Evolutionary conservation across 1,140 invertebrate genomes (phyloP).

Genomic region (Drosophila lini): DNA sequence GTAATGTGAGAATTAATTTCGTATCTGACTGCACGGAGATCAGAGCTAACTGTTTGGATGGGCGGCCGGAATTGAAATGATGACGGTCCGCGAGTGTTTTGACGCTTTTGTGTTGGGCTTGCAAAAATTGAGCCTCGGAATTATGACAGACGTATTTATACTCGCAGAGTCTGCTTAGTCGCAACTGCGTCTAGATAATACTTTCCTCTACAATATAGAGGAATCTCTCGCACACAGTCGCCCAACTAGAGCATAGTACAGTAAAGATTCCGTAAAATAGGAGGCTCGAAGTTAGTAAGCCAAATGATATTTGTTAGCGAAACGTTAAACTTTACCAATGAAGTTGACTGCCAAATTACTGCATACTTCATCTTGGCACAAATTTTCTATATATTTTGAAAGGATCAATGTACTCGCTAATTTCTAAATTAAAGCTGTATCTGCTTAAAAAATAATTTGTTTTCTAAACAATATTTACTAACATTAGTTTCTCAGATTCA

Average conservation of each 20-base stretch:
- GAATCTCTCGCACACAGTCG: slow-evolving; percentile 13
- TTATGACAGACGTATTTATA: slow-evolving; percentile 64
- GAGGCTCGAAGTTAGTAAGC: background rate
- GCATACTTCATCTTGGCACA: background rate
- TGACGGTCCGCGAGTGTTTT: slow-evolving; percentile 41
- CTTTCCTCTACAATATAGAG: slow-evolving; percentile 5
- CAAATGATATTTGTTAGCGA: background rate
- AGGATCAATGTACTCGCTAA: too few species aligned
- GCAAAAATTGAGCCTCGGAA: slow-evolving; percentile 54
- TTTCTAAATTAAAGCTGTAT: background rate
- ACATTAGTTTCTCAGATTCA: background rate
- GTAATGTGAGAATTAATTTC: slow-evolving; percentile 19
- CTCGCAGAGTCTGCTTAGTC: slow-evolving; percentile 38
- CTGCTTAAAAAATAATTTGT: too few species aligned
- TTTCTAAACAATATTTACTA: too few species aligned
- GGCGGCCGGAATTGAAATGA: slow-evolving; percentile 52
- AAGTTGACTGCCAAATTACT: background rate
- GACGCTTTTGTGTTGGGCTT: slow-evolving; percentile 53
- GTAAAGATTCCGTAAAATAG: background rate
- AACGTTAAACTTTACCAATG: background rate
- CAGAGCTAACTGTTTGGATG: slow-evolving; percentile 32
- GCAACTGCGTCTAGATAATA: slow-evolving; percentile 62
- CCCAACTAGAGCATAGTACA: slow-evolving; percentile 5
- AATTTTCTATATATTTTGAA: background rate
- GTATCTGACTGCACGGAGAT: slow-evolving; percentile 30